A percentile compares a stretch with the other conserved stretches of the same genome.
Evolutionary conservation across 2,113 vertebrate species (phyloP).

Genomic region (Chaetodon auriga): DNA sequence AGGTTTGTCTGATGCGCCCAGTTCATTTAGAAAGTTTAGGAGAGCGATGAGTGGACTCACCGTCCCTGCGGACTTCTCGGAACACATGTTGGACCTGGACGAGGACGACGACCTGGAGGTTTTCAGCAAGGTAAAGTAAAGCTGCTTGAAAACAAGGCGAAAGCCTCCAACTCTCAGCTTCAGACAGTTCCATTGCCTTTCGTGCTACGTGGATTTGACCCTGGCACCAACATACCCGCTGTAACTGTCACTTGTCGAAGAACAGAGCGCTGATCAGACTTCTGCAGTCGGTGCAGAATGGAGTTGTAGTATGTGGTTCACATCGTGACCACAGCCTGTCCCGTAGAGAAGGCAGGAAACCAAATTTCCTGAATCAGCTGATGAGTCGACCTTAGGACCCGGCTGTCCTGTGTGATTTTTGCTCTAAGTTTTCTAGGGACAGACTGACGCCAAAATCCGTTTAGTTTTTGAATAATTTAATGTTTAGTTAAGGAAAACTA

Average conservation of each 20-base stretch:
- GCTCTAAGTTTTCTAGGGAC: too few species aligned
- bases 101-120: conserved; percentile 88
- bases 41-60: conserved; percentile 61
- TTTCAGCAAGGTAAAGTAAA: conserved; percentile 82
- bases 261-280: accelerated
- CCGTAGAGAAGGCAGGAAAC: neutral
- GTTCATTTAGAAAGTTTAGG: neutral
- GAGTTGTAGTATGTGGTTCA: too few species aligned
- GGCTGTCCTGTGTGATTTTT: neutral
- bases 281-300: neutral
- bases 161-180: neutral
- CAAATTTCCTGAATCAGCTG: conserved; percentile 36
- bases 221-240: neutral
- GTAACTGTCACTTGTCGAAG: too few species aligned
- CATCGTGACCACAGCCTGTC: neutral
- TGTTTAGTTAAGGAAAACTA: neutral
- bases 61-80: conserved; percentile 69
- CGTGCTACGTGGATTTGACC: conserved; percentile 53
- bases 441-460: too few species aligned
- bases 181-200: accelerated
- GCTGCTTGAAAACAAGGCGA: neutral
- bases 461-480: neutral
- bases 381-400: conserved; percentile 40
- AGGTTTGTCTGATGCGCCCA: conserved; percentile 26
- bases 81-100: conserved; percentile 83